phyloP scores from a whole-genome alignment of 2,113 vertebrate species.

The Piprites chloris region DNA sequence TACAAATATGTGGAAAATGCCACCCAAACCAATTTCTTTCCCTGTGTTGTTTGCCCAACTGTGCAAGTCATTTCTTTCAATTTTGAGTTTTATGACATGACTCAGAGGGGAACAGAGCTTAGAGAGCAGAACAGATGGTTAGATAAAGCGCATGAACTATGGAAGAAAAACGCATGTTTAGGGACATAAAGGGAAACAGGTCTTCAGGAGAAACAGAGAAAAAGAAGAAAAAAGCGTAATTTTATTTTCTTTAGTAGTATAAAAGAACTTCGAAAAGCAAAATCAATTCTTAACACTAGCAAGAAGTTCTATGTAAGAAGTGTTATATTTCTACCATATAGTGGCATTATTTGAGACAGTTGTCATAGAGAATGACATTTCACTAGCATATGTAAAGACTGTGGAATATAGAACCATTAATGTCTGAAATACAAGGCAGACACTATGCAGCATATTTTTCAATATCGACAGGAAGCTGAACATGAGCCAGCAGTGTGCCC shows the following conservation, averaged over 20 bases:
- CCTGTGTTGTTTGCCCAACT: slow-evolving; percentile 1
- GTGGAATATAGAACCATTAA: neutral
- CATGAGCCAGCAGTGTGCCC: too few relatives aligned
- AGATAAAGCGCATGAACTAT: neutral
- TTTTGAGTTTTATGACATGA: neutral
- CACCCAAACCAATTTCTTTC: neutral
- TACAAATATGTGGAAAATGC: neutral
- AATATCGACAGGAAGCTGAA: too few relatives aligned
- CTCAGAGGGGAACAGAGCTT: neutral
- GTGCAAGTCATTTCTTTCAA: neutral
- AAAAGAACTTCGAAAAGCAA: neutral
- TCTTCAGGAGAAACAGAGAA: neutral
- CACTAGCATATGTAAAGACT: neutral
- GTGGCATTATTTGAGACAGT: neutral
- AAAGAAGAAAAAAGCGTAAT: neutral
- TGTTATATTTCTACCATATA: neutral
- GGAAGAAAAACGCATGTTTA: neutral
- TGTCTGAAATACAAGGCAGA: neutral
- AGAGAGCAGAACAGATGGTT: neutral
- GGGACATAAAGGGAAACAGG: neutral
- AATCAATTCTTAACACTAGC: neutral
- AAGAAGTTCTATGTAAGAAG: neutral
- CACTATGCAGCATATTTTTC: neutral
- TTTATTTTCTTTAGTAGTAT: neutral
- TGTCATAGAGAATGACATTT: neutral